Percentiles rank a stretch among this genome's conserved stretches.
phyloP scores from a whole-genome alignment of 2,888 invertebrate genomes.

The Drosophila falleni region DNA sequence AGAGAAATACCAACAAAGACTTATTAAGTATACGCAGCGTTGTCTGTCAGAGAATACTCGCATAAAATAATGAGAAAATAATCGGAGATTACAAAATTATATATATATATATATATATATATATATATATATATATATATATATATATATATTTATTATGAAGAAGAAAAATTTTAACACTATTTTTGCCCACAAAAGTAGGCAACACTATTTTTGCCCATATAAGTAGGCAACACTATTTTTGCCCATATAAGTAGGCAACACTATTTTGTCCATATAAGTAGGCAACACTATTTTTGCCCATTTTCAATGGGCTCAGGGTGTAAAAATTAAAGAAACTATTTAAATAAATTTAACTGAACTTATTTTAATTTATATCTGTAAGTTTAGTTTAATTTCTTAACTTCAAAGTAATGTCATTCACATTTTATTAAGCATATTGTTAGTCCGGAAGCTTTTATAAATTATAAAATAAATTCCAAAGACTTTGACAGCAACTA shows the following conservation, averaged over 20 bases:
- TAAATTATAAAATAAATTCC: conserved; percentile 6
- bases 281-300: too few relatives aligned
- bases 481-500: neutral
- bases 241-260: too few relatives aligned
- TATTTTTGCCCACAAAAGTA: too few relatives aligned
- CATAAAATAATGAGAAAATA: conserved; percentile 31
- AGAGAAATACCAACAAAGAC: conserved; percentile 39
- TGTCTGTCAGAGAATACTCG: neutral
- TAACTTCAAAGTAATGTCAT: neutral
- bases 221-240: too few relatives aligned
- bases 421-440: neutral
- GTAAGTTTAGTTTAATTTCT: neutral
- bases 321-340: too few relatives aligned
- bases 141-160: too few relatives aligned
- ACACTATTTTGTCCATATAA: too few relatives aligned
- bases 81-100: conserved; percentile 38
- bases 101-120: neutral
- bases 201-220: too few relatives aligned
- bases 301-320: too few relatives aligned
- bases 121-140: too few relatives aligned
- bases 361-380: neutral
- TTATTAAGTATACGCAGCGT: conserved; percentile 49
- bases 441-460: neutral
- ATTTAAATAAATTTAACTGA: too few relatives aligned
- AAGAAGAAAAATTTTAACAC: too few relatives aligned